Conservation (phyloP, 2,797 vertebrate species). For the Epinephelus malabaricus region DNA sequence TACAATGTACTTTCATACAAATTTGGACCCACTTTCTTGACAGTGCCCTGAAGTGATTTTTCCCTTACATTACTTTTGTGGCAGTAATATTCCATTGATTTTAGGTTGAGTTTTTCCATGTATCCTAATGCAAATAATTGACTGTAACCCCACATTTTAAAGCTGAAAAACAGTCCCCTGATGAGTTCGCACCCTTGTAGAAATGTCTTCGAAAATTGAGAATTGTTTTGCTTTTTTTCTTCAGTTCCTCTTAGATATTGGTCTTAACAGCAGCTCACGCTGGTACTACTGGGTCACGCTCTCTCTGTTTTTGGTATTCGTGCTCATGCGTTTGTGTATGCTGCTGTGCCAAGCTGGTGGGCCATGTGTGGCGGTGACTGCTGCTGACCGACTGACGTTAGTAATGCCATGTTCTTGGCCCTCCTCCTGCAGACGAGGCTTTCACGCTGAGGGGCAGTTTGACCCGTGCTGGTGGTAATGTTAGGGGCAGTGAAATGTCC, state of each 20-base stretch:
- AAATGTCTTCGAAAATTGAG: background rate
- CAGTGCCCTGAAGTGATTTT: no score
- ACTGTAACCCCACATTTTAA: no score
- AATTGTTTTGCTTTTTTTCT: constrained; percentile 9
- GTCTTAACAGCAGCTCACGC: constrained; percentile 7
- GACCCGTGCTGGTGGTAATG: constrained; percentile 46
- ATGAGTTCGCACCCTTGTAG: no score
- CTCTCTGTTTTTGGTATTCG: background rate
- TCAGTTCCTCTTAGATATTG: background rate
- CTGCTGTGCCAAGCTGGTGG: constrained; percentile 53
- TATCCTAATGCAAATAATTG: no score
- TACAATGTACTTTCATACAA: no score
- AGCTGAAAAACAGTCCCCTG: no score
- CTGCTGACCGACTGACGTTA: constrained; percentile 68
- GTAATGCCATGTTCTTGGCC: constrained; percentile 68
- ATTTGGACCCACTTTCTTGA: no score
- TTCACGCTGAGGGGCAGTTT: constrained; percentile 72
- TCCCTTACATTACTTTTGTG: no score
- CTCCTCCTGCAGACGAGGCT: constrained; percentile 36
- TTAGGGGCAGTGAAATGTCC: constrained; percentile 10
- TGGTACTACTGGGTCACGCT: constrained; percentile 37
- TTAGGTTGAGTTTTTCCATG: no score
- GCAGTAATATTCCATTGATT: no score
- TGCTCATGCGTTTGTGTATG: constrained; percentile 15
- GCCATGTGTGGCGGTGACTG: constrained; percentile 45